Conservation (phyloP, 2,113 vertebrate species). For the Phylloscopus trochilus region DNA sequence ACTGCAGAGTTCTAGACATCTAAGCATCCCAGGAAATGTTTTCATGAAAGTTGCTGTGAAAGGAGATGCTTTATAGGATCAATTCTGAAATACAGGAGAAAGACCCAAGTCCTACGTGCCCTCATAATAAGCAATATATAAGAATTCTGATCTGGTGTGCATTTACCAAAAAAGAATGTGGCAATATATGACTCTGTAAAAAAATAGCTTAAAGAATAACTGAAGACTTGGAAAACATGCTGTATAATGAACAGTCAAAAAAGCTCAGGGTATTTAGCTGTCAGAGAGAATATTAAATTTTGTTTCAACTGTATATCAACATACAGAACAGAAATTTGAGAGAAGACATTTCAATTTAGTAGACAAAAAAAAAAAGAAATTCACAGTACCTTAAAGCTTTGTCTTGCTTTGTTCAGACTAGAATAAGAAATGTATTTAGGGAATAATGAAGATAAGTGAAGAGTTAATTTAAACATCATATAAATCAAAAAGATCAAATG, state of each 20-base stretch:
- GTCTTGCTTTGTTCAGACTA: background rate
- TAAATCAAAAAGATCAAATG: background rate
- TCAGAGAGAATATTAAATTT: background rate
- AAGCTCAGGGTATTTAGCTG: background rate
- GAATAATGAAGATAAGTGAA: background rate
- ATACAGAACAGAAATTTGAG: background rate
- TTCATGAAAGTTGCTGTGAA: background rate
- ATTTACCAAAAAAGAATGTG: background rate
- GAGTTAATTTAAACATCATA: background rate
- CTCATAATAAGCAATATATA: background rate
- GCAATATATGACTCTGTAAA: background rate
- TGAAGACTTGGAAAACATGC: background rate
- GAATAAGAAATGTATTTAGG: background rate
- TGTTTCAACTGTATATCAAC: background rate
- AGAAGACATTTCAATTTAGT: background rate
- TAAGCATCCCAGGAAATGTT: background rate
- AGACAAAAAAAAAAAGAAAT: background rate
- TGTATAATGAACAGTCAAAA: background rate
- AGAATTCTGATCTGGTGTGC: background rate
- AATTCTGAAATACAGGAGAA: background rate
- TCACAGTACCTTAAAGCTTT: background rate
- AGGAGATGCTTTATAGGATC: background rate
- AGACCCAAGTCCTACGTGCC: background rate
- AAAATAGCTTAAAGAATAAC: background rate
- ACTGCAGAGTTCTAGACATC: background rate